Evolutionary conservation across 1,140 invertebrate genomes (phyloP), one percentile per base, ranked within the genome.

Genomic region (Drosophila tropicalis): DNA sequence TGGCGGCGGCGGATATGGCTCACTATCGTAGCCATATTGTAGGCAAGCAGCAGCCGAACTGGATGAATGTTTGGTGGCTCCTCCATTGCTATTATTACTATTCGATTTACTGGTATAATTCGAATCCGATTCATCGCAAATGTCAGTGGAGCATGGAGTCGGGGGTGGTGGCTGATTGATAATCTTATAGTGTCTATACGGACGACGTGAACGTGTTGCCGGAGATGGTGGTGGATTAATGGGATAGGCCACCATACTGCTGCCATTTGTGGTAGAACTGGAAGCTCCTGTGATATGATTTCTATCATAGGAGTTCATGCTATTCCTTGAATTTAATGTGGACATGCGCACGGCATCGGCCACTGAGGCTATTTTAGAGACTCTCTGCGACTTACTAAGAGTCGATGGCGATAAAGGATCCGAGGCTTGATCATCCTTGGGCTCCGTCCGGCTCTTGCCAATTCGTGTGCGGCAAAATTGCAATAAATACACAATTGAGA

Each of bases 131-230:
- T 98, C 97, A 84, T 98, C 97, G 91, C 96, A 98, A 10, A 98
- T 96, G 91, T 98, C 98, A 2, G 98, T 98, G 76, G 97, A 97
- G 91, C 97, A 98, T 0, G 98, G 98, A 6, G 98, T 98, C 3
- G 97, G 97, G 1, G 97, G 97, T 15, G 98, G 98, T 1, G 97
- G 97, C 76, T 96, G 95, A 93, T 97, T 96, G 32, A 95, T 95
- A 17, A 94, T 94, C 72, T 96, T 94, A 91, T 97, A 97, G 86
- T 96, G 95, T 22, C 96, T 93, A 91, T 97, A 96, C 1, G 95
- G 95, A 47, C 95, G 94, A 17, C 95, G 95, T 34, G 94, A 95
- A 0, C 96, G 96, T 4, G 96, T 96, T 91, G 96, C 96, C 1
- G 97, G 97, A 92, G 96, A 97, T 1, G 97, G 97, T 3, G 97